Base-by-base conservation (phyloP, 2,113 vertebrate species). In the Daboia siamensis region DNA sequence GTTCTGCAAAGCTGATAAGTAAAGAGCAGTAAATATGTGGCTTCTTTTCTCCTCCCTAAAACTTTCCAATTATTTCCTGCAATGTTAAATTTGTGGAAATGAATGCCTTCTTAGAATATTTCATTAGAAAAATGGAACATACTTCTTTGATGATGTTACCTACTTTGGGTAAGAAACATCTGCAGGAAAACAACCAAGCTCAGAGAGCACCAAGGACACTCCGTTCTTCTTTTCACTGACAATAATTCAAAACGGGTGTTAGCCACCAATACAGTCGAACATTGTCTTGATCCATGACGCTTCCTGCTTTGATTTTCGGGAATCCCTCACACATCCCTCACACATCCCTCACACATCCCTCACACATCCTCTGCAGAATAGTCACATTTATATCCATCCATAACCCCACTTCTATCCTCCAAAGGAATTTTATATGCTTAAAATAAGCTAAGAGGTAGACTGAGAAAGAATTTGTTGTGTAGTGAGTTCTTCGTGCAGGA, bases 381-480 rank as follows among this genome's bases (percentile, higher is more conserved):
- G 20, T 12, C 10, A 29, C 26, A 21, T 51, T 12, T 29, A 86
- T 46, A 13, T 86, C 85, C 13, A 52, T 86, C 23, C 11, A 51
- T 13, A 86, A 86, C 26, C 23, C 48, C 48, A 86, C 24, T 55
- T 15, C 52, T 69, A n/a, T 93, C 46, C 89, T 44, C 80, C 21
- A 94, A 92, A 17, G 46, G 59, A 87, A 93, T 90, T 95, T 93
- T 87, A 90, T 33, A 15, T 91, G 91, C 92, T 69, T 94, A 90
- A 94, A 88, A 55, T 26, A 80, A 48, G 17, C 23, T 86, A 57
- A 33, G 69, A n/a, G 59, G 13, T 15, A 74, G 2, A 85, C 84
- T 48, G 24, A 5, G 29, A 33, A 86, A 33, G 80, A 5, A 39
- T 39, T 39, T 39, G 39, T 39, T 39, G 39, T 39, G 39, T 39